Conservation (phyloP, 2,888 invertebrate genomes). For the Drosophila hamatofila region DNA sequence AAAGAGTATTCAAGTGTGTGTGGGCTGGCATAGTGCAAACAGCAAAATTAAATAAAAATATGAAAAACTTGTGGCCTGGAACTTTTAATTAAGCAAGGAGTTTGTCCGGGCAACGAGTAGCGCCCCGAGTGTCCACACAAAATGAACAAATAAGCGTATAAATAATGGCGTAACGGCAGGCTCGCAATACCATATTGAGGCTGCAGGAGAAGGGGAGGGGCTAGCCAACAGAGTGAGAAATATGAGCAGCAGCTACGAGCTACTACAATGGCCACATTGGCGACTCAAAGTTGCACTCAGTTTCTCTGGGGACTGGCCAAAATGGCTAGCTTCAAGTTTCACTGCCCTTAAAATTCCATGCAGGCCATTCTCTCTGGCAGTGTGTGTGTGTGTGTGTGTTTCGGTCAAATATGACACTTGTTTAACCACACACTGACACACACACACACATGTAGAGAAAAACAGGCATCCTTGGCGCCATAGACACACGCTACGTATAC, state of each 20-base stretch:
- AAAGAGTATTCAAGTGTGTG: conserved; percentile 33
- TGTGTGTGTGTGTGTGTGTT: conserved; percentile 23
- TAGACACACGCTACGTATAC: conserved; percentile 40
- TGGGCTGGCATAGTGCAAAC: background rate
- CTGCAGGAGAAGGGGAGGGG: conserved; percentile 2
- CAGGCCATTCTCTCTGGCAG: conserved; percentile 13
- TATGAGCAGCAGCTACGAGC: conserved; percentile 55
- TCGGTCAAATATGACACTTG: conserved; percentile 67
- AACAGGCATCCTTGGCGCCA: conserved; percentile 15
- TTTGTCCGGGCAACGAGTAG: conserved; percentile 41
- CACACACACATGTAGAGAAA: background rate
- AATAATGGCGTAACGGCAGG: conserved; percentile 67
- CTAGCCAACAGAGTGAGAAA: conserved; percentile 44
- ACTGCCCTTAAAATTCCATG: conserved; percentile 66
- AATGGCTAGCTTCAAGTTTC: conserved; percentile 67
- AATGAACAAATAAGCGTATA: conserved; percentile 79
- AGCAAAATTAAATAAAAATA: conserved; percentile 18
- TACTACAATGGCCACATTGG: conserved; percentile 50
- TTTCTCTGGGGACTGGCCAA: conserved; percentile 23
- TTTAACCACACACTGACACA: conserved; percentile 20
- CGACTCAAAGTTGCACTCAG: conserved; percentile 33
- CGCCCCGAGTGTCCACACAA: conserved; percentile 56
- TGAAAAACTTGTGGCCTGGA: conserved; percentile 52
- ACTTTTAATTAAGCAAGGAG: conserved; percentile 71
- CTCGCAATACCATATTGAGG: conserved; percentile 47